Evolutionary conservation across 2,888 invertebrate species (phyloP).

Genomic region (Tupiocoris notatus): DNA sequence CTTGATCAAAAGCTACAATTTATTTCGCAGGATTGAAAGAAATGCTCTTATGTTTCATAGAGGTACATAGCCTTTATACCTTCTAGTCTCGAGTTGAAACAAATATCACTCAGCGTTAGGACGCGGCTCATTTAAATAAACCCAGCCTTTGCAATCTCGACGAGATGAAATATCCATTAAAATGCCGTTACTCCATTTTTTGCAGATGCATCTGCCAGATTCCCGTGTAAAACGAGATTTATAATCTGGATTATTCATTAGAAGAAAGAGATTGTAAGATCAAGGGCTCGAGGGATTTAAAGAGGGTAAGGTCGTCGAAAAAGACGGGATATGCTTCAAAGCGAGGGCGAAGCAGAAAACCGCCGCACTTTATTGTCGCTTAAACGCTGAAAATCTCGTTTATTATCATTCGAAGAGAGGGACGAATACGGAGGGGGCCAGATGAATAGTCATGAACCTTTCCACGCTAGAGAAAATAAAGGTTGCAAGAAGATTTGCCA

Average conservation of each 20-base stretch:
- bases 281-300: not conserved
- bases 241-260: not conserved
- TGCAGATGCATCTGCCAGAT: not conserved
- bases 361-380: conserved; percentile 22
- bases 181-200: not conserved
- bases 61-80: no score
- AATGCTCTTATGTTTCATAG: no score
- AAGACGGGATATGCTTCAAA: not conserved
- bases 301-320: not conserved
- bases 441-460: conserved; percentile 30
- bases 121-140: no score
- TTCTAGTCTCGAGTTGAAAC: no score
- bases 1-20: no score
- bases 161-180: not conserved
- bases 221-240: not conserved
- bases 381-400: conserved; percentile 29
- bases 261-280: not conserved
- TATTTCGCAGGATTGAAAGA: no score
- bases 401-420: conserved; percentile 16
- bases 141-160: no score
- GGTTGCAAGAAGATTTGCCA: not conserved
- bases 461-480: conserved; percentile 6
- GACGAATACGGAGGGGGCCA: conserved; percentile 8
- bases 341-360: not conserved
- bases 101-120: no score